Percentiles rank a stretch among this genome's conserved stretches.
Conservation (phyloP, 2,888 invertebrate genomes). For the Dolomedes plantarius region DNA sequence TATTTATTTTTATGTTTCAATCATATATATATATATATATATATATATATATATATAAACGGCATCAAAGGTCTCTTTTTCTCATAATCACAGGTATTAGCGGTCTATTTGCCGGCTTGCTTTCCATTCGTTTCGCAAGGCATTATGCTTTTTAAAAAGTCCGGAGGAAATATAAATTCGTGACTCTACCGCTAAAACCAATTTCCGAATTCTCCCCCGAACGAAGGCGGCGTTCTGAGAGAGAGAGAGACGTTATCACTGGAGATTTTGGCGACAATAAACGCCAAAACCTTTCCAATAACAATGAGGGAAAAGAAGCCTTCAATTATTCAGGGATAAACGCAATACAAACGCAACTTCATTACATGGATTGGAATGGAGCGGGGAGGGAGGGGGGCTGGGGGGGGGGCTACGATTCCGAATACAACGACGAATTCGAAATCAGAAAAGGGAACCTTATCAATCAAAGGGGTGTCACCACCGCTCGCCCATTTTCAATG, state of each 20-base stretch:
- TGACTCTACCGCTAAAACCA: no score
- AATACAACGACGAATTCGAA: slow-evolving; percentile 30
- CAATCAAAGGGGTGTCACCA: slow-evolving; percentile 54
- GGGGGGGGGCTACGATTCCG: background rate
- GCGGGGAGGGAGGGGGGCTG: background rate
- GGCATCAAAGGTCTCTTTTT: no score
- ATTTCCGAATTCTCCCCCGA: no score
- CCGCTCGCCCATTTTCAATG: slow-evolving; percentile 17
- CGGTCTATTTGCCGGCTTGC: no score
- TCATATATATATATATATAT: no score
- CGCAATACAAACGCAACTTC: slow-evolving; percentile 38
- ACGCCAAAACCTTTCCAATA: slow-evolving; percentile 3
- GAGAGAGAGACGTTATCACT: background rate
- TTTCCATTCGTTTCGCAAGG: no score
- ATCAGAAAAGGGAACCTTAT: slow-evolving; percentile 43
- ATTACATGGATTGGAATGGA: slow-evolving; percentile 27
- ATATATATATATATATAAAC: no score
- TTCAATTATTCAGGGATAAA: slow-evolving; percentile 39
- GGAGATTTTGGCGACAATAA: slow-evolving; percentile 8
- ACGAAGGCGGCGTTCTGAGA: no score
- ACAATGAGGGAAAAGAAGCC: slow-evolving; percentile 25
- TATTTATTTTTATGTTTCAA: no score
- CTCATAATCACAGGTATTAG: no score
- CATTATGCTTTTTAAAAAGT: no score
- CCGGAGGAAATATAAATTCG: no score